Conservation (phyloP, 1,140 invertebrate species). For the Linepithema humile region DNA sequence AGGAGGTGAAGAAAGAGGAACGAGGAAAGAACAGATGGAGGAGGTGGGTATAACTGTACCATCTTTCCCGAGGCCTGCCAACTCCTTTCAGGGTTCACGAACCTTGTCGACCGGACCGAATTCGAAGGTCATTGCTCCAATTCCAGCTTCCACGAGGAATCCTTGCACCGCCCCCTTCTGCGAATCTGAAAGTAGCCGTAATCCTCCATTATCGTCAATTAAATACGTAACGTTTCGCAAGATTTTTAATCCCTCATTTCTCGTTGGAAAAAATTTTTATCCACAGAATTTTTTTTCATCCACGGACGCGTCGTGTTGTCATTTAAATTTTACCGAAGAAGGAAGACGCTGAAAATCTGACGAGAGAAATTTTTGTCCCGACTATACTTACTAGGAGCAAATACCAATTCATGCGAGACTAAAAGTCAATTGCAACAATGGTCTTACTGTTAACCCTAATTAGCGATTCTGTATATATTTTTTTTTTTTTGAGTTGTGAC, state of each 20-base stretch:
- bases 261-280: background rate
- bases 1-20: slow-evolving; percentile 38
- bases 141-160: slow-evolving; percentile 56
- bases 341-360: background rate
- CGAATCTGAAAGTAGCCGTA: background rate
- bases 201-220: background rate
- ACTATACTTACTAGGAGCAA: background rate
- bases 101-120: slow-evolving; percentile 69
- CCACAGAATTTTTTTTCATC: background rate
- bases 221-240: background rate
- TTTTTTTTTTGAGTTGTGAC: background rate
- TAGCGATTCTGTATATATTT: slow-evolving; percentile 3
- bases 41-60: slow-evolving; percentile 76
- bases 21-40: slow-evolving; percentile 66
- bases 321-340: background rate
- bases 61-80: slow-evolving; percentile 69
- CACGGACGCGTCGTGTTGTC: background rate
- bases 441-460: slow-evolving; percentile 7
- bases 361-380: background rate
- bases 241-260: background rate
- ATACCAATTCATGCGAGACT: slow-evolving; percentile 16
- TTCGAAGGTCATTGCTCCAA: slow-evolving; percentile 77
- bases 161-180: background rate
- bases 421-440: slow-evolving; percentile 24
- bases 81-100: slow-evolving; percentile 73